phyloP scores from a whole-genome alignment of 1,140 invertebrate species.

The Stegodyphus mimosarum region DNA sequence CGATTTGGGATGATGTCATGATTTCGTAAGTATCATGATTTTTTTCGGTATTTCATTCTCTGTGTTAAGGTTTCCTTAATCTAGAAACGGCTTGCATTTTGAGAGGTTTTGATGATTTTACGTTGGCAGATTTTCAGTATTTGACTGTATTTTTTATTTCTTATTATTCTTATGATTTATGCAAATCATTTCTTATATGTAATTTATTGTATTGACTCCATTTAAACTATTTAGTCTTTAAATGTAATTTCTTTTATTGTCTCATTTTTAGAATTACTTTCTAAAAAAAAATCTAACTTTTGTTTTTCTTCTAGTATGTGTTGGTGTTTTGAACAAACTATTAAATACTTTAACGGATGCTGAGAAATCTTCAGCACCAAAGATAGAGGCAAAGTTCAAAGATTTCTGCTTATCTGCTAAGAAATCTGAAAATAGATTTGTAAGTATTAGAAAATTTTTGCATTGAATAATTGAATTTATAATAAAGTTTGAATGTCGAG shows the following conservation, averaged over 20 bases:
- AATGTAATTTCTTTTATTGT: neutral
- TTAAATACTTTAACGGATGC: conserved; percentile 77
- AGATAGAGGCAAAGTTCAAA: conserved; percentile 87
- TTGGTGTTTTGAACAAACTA: conserved; percentile 87
- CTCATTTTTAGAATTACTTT: neutral
- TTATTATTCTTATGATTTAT: neutral
- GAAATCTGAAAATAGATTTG: conserved; percentile 94
- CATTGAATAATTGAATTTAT: too few species aligned
- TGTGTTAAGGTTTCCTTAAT: too few species aligned
- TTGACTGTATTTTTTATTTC: neutral
- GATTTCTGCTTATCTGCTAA: conserved; percentile 87
- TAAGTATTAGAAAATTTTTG: conserved; percentile 72
- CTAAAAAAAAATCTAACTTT: neutral
- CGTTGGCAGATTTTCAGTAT: too few species aligned
- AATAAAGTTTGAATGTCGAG: too few species aligned
- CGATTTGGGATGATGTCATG: too few species aligned
- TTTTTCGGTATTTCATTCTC: too few species aligned
- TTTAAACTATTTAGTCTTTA: neutral
- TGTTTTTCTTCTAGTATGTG: conserved; percentile 77
- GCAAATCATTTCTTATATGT: neutral
- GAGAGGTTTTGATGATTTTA: too few species aligned
- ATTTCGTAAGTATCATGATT: too few species aligned
- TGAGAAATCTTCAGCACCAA: conserved; percentile 78
- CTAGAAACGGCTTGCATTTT: too few species aligned
- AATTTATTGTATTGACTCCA: neutral